phyloP scores from a whole-genome alignment of 1,140 invertebrate genomes.

The Drosophila sp. region DNA sequence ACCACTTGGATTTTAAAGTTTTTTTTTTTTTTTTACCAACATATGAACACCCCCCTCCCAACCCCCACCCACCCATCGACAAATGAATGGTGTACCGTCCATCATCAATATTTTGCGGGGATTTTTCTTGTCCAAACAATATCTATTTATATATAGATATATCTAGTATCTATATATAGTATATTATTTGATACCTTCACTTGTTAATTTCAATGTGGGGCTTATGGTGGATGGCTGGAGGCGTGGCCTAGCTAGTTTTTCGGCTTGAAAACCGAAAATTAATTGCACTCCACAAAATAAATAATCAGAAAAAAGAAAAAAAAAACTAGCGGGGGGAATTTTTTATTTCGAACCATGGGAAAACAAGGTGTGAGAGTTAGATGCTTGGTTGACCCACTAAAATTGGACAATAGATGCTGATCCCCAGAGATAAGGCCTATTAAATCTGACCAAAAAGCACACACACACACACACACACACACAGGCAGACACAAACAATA shows the following conservation, averaged over 20 bases:
- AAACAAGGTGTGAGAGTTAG: constrained; percentile 17
- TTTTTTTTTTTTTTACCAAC: constrained; percentile 4
- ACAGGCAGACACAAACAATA: not conserved
- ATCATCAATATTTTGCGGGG: constrained; percentile 1
- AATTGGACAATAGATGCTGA: constrained; percentile 7
- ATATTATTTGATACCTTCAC: constrained; percentile 5
- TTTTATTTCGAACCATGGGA: constrained; percentile 40
- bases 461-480: not conserved
- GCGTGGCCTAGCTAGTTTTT: constrained; percentile 22
- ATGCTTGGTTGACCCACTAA: constrained; percentile 13
- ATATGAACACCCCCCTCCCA: not conserved
- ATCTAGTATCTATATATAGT: not conserved
- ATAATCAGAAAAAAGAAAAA: not conserved
- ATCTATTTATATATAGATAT: not conserved
- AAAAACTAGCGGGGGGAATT: constrained; percentile 28
- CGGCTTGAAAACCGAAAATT: constrained; percentile 44
- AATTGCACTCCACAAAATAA: constrained; percentile 35
- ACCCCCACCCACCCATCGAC: not conserved
- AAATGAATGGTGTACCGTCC: not conserved
- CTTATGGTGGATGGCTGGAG: not conserved
- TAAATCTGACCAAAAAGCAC: constrained; percentile 2
- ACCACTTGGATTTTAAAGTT: not conserved
- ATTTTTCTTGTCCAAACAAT: constrained; percentile 11
- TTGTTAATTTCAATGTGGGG: not conserved
- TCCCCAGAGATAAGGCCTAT: constrained; percentile 5